phyloP scores from a whole-genome alignment of 2,797 vertebrate genomes.

The Leucoraja ocellata region DNA sequence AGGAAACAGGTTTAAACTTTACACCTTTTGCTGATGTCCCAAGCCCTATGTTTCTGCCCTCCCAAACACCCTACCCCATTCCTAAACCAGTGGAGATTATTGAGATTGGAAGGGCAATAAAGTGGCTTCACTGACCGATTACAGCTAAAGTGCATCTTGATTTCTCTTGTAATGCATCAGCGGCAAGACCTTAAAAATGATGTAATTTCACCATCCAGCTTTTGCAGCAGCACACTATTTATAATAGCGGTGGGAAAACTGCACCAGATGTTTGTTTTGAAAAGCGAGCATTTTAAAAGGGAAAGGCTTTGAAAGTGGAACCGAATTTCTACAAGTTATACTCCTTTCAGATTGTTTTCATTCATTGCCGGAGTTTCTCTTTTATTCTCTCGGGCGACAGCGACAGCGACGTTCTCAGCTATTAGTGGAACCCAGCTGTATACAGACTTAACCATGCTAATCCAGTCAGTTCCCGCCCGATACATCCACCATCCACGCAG shows the following conservation, averaged over 20 bases:
- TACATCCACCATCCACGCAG: constrained; percentile 27
- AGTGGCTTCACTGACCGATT: constrained; percentile 42
- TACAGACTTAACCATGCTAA: constrained; percentile 36
- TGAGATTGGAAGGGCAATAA: constrained; percentile 41
- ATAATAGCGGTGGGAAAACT: constrained; percentile 40
- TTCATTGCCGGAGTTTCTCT: constrained; percentile 24
- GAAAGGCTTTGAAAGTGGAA: constrained; percentile 19
- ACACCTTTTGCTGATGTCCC: constrained; percentile 63
- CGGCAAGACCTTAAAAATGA: constrained; percentile 42
- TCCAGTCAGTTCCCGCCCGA: neutral
- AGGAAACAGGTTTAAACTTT: constrained; percentile 59
- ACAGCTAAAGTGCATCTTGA: constrained; percentile 43
- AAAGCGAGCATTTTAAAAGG: constrained; percentile 25
- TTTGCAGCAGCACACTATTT: constrained; percentile 36
- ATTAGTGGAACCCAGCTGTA: constrained; percentile 33
- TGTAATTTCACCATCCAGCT: constrained; percentile 41
- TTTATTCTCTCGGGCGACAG: constrained; percentile 32
- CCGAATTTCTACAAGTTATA: constrained; percentile 20
- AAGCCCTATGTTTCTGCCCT: neutral
- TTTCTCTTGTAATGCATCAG: constrained; percentile 43
- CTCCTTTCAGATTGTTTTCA: constrained; percentile 37
- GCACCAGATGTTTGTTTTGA: constrained; percentile 30
- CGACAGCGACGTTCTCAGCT: constrained; percentile 35
- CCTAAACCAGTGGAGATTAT: constrained; percentile 47
- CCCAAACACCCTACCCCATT: neutral